Evolutionary conservation across 2,888 invertebrate genomes (phyloP), one percentile per base, ranked within the genome.

Genomic region (Tupiocoris notatus): DNA sequence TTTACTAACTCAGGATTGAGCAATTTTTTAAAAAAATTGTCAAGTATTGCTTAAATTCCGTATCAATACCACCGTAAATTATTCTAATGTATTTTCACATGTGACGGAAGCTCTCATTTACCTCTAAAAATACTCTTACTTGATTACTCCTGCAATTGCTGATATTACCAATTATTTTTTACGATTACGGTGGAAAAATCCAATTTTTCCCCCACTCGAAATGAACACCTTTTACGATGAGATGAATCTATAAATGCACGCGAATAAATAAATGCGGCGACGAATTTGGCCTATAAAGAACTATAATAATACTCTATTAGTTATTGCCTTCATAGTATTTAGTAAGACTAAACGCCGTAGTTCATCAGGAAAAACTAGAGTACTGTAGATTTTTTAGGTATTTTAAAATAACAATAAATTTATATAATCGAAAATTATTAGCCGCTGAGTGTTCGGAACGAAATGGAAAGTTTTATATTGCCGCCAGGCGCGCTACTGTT

Each of bases 291-390:
- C 70, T 70, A 70, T 70, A 67, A 12, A 3, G 39, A 67, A 67
- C 20, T 9, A 24, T 63, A 24, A 57, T 58, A 70, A 70, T 70
- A 70, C 70, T 70, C 70, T 58, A 1, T 57, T 70, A 70, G 70
- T 63, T 68, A 68, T 70, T 70, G 70, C 70, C 70, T 70, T 70
- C 58, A 70, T 70, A 70, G 70, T 70, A 23, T 59, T 59, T 70
- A 70, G 59, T 59, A 23, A 61, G 22, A 67, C 57, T 68, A 58
- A 70, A 54, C 24, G 70, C 70, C 12, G 59, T 70, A 70, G 70
- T 54, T n/a, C n/a, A n/a, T n/a, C n/a, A 39, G 39, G 39, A 39
- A n/a, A n/a, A 39, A 39, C 39, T 39, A 39, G 39, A 39, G 39
- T 39, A 39, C 39, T 39, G 39, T 39, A 39, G 39, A 39, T 39